Conservation (phyloP, 1,140 invertebrate genomes). For the Batillaria attramentaria region DNA sequence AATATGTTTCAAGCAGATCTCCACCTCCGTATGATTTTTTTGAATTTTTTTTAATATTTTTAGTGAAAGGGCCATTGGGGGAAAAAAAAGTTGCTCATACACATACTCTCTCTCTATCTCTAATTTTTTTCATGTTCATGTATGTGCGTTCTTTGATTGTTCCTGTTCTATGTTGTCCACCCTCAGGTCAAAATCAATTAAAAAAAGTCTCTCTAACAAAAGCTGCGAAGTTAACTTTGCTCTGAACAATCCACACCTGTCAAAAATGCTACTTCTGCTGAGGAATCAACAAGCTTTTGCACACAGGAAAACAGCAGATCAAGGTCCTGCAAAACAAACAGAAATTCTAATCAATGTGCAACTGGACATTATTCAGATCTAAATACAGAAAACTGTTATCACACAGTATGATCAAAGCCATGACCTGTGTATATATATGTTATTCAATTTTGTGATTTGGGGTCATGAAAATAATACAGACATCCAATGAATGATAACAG, state of each 20-base stretch:
- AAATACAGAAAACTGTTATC: neutral
- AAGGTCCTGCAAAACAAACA: constrained; percentile 17
- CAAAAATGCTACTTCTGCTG: constrained; percentile 27
- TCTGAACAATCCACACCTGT: neutral
- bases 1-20: no score
- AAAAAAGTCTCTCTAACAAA: neutral
- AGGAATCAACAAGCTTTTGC: constrained; percentile 24
- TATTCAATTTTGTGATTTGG: neutral
- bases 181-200: no score
- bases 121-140: neutral
- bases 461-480: neutral
- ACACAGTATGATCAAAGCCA: neutral
- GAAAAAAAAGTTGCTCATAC: neutral
- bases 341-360: neutral
- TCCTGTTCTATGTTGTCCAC: no score
- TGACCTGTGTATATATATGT: neutral
- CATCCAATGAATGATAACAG: neutral
- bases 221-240: neutral
- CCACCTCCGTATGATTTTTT: no score
- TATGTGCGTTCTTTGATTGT: no score
- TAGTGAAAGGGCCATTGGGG: neutral
- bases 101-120: neutral
- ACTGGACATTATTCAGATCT: neutral
- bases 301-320: constrained; percentile 21
- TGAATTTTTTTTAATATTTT: no score